Conservation (phyloP, 2,888 invertebrate genomes). For the Ctenicera cuprea region DNA sequence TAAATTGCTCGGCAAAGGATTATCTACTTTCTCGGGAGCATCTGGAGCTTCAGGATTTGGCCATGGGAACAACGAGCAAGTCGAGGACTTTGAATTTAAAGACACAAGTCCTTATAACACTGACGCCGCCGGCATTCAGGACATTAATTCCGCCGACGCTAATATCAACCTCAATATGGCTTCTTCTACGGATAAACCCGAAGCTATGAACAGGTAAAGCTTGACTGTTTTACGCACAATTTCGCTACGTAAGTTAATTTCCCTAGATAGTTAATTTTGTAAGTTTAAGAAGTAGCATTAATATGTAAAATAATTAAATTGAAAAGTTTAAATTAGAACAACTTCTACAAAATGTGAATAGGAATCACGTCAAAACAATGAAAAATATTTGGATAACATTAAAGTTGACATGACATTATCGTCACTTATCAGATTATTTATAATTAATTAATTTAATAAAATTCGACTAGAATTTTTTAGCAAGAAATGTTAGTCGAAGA, state of each 20-base stretch:
- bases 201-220: constrained; percentile 66
- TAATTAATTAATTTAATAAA: no score
- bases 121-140: constrained; percentile 65
- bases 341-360: no score
- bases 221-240: neutral
- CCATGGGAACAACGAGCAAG: constrained; percentile 67
- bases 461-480: no score
- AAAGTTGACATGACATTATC: no score
- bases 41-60: constrained; percentile 69
- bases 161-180: constrained; percentile 57
- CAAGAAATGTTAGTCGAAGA: neutral
- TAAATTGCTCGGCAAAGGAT: constrained; percentile 88
- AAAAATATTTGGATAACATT: no score
- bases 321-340: no score
- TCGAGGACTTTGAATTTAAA: constrained; percentile 86
- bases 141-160: constrained; percentile 69
- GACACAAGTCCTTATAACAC: constrained; percentile 76
- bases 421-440: no score
- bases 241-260: no score
- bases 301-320: no score
- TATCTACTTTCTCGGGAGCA: constrained; percentile 77
- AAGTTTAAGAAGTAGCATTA: no score
- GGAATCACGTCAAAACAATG: no score
- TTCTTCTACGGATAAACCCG: constrained; percentile 58
- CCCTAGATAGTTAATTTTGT: no score